Conservation (phyloP, 2,888 invertebrate species). For the Trichopoda pennipes region DNA sequence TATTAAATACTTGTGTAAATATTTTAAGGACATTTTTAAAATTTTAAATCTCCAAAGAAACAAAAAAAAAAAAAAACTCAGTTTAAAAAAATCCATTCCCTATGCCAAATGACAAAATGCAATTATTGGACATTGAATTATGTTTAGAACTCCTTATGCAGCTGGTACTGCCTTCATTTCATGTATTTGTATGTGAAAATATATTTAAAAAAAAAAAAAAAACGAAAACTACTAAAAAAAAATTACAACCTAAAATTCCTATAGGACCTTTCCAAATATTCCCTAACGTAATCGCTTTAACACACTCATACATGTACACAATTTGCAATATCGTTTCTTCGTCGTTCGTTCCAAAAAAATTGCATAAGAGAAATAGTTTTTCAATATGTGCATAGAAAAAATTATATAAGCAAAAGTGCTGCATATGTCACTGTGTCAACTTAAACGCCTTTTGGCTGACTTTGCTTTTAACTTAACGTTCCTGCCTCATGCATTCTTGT, state of each 20-base stretch:
- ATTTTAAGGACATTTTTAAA: slow-evolving; percentile 35
- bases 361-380: slow-evolving; percentile 22
- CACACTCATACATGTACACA: slow-evolving; percentile 27
- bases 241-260: slow-evolving; percentile 53
- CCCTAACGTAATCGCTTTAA: slow-evolving; percentile 51
- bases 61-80: slow-evolving; percentile 19
- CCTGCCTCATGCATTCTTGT: slow-evolving; percentile 18
- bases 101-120: slow-evolving; percentile 53
- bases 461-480: slow-evolving; percentile 61
- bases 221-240: slow-evolving; percentile 30
- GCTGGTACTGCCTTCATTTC: slow-evolving; percentile 30
- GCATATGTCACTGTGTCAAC: slow-evolving; percentile 67
- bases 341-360: background rate
- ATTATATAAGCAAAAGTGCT: slow-evolving; percentile 48
- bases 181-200: background rate
- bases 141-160: slow-evolving; percentile 47
- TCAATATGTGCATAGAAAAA: slow-evolving; percentile 32
- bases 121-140: slow-evolving; percentile 63
- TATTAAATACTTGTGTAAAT: slow-evolving; percentile 44
- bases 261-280: slow-evolving; percentile 49
- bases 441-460: slow-evolving; percentile 66
- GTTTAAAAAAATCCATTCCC: slow-evolving; percentile 37
- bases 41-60: slow-evolving; percentile 15
- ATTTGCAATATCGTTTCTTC: slow-evolving; percentile 35
- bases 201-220: slow-evolving; percentile 1